phyloP scores from a whole-genome alignment of 2,888 invertebrate genomes.

The Sicus ferrugineus region DNA sequence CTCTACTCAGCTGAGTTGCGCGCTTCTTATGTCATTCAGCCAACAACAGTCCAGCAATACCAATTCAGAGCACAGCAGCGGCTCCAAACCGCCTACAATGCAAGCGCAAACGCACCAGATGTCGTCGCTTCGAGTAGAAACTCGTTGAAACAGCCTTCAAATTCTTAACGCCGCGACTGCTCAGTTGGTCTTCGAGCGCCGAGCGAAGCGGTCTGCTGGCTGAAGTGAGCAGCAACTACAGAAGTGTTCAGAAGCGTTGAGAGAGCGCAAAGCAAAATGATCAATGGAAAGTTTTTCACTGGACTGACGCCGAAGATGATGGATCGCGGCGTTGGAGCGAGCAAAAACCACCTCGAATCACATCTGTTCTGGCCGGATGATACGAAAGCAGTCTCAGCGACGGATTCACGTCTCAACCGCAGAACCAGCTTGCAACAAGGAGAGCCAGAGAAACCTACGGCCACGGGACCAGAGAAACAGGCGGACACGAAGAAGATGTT shows the following conservation, averaged over 20 bases:
- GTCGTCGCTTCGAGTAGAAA: background rate
- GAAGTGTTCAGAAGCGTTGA: slow-evolving; percentile 35
- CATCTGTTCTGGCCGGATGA: slow-evolving; percentile 65
- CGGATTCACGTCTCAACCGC: slow-evolving; percentile 52
- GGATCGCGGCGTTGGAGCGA: slow-evolving; percentile 49
- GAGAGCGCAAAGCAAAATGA: slow-evolving; percentile 45
- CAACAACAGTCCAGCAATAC: slow-evolving; percentile 8
- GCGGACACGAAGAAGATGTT: slow-evolving; percentile 59
- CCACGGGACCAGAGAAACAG: slow-evolving; percentile 36
- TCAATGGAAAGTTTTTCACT: slow-evolving; percentile 64
- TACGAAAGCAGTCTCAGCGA: slow-evolving; percentile 51
- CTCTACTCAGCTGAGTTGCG: slow-evolving; percentile 23
- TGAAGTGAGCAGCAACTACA: slow-evolving; percentile 27
- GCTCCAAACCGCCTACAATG: slow-evolving; percentile 19
- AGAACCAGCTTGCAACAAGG: slow-evolving; percentile 52
- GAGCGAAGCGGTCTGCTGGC: slow-evolving; percentile 32
- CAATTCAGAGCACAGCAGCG: background rate
- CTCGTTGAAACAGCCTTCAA: slow-evolving; percentile 20
- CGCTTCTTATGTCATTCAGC: slow-evolving; percentile 32
- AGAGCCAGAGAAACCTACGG: background rate
- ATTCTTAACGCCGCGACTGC: slow-evolving; percentile 31
- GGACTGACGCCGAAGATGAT: slow-evolving; percentile 63
- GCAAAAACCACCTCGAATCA: slow-evolving; percentile 58
- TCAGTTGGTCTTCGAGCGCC: slow-evolving; percentile 35
- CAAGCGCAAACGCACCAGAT: background rate